Evolutionary conservation across 2,888 invertebrate species (phyloP).

Genomic region (Syritta pipiens): DNA sequence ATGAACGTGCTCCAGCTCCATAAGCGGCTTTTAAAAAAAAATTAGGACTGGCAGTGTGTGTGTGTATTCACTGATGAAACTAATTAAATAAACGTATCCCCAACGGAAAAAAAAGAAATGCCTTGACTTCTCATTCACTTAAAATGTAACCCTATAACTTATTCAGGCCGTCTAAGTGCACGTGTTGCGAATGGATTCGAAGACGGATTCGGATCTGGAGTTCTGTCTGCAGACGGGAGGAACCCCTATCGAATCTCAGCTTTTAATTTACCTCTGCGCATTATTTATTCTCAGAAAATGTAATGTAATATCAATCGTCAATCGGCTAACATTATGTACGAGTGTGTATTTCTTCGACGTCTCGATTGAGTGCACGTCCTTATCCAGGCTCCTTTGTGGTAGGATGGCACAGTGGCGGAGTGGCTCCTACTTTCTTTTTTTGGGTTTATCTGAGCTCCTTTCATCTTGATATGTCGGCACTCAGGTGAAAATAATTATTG

Average conservation of each 20-base stretch:
- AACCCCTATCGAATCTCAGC: background rate
- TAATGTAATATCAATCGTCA: constrained; percentile 4
- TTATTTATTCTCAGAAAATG: background rate
- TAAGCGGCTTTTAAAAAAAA: background rate
- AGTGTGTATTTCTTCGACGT: no score
- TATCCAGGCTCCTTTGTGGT: no score
- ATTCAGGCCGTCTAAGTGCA: constrained; percentile 11
- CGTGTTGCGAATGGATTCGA: background rate
- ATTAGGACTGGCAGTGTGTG: no score
- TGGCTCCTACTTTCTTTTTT: background rate
- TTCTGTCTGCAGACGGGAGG: background rate
- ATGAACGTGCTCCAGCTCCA: background rate
- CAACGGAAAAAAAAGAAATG: background rate
- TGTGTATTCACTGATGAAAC: background rate
- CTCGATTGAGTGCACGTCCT: no score
- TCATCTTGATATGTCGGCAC: constrained; percentile 5
- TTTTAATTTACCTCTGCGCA: constrained; percentile 3
- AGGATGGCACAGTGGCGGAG: no score
- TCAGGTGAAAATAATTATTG: constrained; percentile 6
- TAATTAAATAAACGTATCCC: constrained; percentile 4
- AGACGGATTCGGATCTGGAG: background rate
- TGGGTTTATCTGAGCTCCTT: background rate
- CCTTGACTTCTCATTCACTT: constrained; percentile 17
- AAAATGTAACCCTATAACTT: constrained; percentile 3
- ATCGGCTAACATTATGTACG: constrained; percentile 11